Conservation (phyloP, 1,140 invertebrate genomes). For the Diprion similis region DNA sequence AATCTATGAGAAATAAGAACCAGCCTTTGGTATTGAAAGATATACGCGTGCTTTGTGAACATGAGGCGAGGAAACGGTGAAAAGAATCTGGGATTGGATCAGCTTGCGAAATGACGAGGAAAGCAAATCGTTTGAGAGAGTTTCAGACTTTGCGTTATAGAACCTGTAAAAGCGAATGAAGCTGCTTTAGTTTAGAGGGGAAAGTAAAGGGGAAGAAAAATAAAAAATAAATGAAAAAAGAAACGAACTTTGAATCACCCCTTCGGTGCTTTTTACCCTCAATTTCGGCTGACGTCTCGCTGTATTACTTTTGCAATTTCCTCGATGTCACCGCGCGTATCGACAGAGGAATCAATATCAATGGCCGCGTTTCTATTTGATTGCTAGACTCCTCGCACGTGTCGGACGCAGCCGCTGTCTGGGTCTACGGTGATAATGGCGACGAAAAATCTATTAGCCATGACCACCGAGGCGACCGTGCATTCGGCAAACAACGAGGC, state of each 20-base stretch:
- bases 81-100: conserved; percentile 11
- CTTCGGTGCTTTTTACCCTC: too few relatives aligned
- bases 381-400: background rate
- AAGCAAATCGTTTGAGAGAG: background rate
- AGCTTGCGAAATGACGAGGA: background rate
- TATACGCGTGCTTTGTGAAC: too few relatives aligned
- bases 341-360: background rate
- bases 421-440: background rate
- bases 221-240: background rate
- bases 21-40: too few relatives aligned
- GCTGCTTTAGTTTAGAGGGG: conserved; percentile 27
- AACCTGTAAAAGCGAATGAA: background rate
- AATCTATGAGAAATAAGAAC: too few relatives aligned
- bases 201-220: too few relatives aligned
- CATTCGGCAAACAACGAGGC: background rate
- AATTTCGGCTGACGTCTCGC: too few relatives aligned
- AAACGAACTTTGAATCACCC: too few relatives aligned
- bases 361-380: background rate
- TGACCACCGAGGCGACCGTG: background rate
- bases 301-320: too few relatives aligned
- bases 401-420: background rate
- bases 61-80: background rate
- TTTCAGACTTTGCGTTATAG: background rate
- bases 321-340: background rate
- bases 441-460: conserved; percentile 7